Percentiles rank a stretch among this genome's conserved stretches.
phyloP scores from a whole-genome alignment of 2,113 vertebrate species.

The Lamprotornis superbus region DNA sequence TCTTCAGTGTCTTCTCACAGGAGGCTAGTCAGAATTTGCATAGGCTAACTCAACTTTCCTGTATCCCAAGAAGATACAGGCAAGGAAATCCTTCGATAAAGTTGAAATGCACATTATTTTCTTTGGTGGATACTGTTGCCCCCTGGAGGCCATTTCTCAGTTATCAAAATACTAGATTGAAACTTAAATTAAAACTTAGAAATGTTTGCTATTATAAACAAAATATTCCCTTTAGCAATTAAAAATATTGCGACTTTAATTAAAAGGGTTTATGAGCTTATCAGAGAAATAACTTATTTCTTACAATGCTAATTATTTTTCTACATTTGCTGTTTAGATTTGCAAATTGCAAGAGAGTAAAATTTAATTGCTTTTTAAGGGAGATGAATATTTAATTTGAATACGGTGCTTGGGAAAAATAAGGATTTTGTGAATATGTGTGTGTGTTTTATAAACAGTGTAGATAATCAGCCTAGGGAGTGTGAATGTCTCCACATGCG shows the following conservation, averaged over 20 bases:
- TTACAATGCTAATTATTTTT: slow-evolving; percentile 61
- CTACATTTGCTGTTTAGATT: slow-evolving; percentile 54
- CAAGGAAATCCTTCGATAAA: neutral
- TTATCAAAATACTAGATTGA: slow-evolving; percentile 37
- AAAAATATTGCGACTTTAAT: slow-evolving; percentile 59
- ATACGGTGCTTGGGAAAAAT: slow-evolving; percentile 24
- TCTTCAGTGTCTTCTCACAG: neutral
- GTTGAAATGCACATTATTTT: neutral
- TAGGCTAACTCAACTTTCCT: neutral
- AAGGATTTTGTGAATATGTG: neutral
- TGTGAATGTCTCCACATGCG: neutral
- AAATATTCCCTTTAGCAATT: slow-evolving; percentile 63
- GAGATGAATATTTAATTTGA: slow-evolving; percentile 65
- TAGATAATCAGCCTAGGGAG: neutral
- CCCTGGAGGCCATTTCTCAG: slow-evolving; percentile 57
- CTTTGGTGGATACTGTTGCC: slow-evolving; percentile 53
- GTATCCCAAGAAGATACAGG: neutral
- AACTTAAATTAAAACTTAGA: slow-evolving; percentile 61
- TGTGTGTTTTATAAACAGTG: neutral
- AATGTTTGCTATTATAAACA: slow-evolving; percentile 51
- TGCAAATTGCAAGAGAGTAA: slow-evolving; percentile 59
- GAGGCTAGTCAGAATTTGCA: neutral
- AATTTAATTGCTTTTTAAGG: slow-evolving; percentile 66
- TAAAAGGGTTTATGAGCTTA: slow-evolving; percentile 65
- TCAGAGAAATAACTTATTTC: slow-evolving; percentile 62